A percentile compares a stretch with the other conserved stretches of the same genome.
These are phyloP conservation scores for Tinamus major DNA, from an alignment of 2,797 vertebrate genomes.

Conservation along the genomic window DNA sequence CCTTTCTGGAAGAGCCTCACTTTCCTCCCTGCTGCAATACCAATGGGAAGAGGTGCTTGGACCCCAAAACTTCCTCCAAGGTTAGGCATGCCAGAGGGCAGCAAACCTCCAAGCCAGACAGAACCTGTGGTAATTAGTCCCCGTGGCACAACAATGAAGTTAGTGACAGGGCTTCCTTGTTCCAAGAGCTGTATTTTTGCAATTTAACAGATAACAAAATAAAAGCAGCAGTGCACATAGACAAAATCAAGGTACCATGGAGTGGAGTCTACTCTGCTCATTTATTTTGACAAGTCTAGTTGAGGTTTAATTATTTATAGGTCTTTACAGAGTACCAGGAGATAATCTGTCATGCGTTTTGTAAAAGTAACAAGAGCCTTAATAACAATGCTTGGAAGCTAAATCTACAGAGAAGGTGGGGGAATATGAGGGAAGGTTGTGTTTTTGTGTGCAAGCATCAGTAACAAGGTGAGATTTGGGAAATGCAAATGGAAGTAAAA, in stretches of 20 bases:
- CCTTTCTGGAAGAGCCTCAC: background rate
- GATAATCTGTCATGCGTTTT: background rate
- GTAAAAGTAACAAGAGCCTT: slow-evolving; percentile 8
- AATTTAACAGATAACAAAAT: background rate
- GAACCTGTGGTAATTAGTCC: background rate
- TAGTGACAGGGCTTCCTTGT: background rate
- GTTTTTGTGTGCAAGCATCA: background rate
- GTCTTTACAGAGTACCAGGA: background rate
- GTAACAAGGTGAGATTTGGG: background rate
- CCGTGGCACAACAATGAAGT: accelerated
- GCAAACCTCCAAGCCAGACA: background rate
- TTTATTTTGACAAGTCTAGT: slow-evolving; percentile 27
- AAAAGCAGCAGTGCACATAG: background rate
- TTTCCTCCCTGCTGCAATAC: background rate
- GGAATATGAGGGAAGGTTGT: background rate
- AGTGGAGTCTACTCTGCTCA: background rate
- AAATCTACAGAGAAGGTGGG: background rate
- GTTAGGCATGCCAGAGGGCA: background rate
- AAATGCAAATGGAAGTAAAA: background rate
- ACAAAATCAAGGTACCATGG: background rate
- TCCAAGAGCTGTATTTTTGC: background rate
- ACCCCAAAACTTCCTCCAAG: background rate
- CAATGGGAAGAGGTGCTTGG: background rate
- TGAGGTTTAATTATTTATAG: slow-evolving; percentile 34
- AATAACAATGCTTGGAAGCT: background rate